phyloP scores from a whole-genome alignment of 2,797 vertebrate genomes.

The Pipistrellus pygmaeus region DNA sequence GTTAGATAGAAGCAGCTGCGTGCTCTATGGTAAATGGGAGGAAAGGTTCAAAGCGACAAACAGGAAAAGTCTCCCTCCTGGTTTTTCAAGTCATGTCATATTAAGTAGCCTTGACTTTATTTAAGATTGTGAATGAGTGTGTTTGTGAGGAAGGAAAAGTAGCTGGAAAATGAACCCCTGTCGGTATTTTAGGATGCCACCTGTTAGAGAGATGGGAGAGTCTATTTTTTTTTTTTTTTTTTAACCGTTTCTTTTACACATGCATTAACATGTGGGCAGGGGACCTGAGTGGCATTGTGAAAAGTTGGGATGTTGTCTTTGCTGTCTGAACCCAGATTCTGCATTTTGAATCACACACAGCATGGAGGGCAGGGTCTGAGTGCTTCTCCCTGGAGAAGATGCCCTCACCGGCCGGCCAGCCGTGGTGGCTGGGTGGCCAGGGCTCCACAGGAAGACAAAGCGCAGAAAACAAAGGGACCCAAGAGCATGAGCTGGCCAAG shows the following conservation, averaged over 20 bases:
- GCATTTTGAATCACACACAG: background rate
- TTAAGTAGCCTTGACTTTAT: constrained; percentile 61
- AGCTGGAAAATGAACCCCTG: constrained; percentile 34
- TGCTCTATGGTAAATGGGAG: background rate
- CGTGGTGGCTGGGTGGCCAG: background rate
- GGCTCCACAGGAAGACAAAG: constrained; percentile 51
- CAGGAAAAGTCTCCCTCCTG: constrained; percentile 39
- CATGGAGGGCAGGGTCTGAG: background rate
- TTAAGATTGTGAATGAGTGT: constrained; percentile 55
- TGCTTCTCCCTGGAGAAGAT: constrained; percentile 34
- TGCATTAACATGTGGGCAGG: constrained; percentile 3
- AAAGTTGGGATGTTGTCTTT: constrained; percentile 53
- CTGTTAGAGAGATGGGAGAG: constrained; percentile 44
- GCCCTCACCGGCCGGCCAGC: background rate
- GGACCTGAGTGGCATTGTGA: background rate
- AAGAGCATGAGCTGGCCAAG: constrained; percentile 16
- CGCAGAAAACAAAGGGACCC: constrained; percentile 51
- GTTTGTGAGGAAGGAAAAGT: constrained; percentile 66
- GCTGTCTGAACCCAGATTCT: constrained; percentile 17
- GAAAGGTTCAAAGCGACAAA: constrained; percentile 24
- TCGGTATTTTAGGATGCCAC: constrained; percentile 69
- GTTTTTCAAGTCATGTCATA: constrained; percentile 68
- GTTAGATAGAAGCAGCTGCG: constrained; percentile 4
- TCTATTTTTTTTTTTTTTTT: background rate
- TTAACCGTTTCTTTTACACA: constrained; percentile 57